Evolutionary conservation across 1,140 invertebrate genomes (phyloP), one percentile per base, ranked within the genome.

Genomic region (Manduca sexta): DNA sequence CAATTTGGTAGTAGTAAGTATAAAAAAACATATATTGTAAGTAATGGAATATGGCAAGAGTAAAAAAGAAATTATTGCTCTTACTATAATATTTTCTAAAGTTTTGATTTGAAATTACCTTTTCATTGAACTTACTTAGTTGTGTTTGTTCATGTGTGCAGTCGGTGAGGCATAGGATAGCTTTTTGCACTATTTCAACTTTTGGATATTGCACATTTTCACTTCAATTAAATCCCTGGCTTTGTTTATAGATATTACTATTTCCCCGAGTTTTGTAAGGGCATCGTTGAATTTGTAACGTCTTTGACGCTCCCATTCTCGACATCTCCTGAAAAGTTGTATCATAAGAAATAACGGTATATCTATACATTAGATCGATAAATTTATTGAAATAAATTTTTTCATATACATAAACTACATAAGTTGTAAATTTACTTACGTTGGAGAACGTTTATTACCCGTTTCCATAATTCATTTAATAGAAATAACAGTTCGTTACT

Each of bases 221-320:
- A 45, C 59, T 65, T 49, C 65, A 30, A 47, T 47, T 21, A 57
- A 31, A 43, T 56, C 52, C 18, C 76, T 74, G 13, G 65, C 58
- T 59, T 74, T 83, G 40, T 65, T 67, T 26, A 80, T 77, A 15
- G 54, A 44, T 53, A 75, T 81, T 0, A 81, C 71, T 34, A 81
- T 46, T 46, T 83, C 72, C 43, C 77, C 79, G 17, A 85, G 56
- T 68, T 75, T 80, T 14, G 60, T 57, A 40, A 85, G 70, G 31
- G 81, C 77, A 45, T 85, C 75, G 59, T 84, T 84, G 48, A 84
- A 84, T 58, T 81, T 81, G 41, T 76, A 69, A 13, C 81, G 69
- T 26, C 81, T 69, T 49, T 74, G 64, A 17, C 70, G 64, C 45
- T 84, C 81, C 81, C 81, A 84, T 61, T 84, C 77, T 52, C 79